Conservation (phyloP, 2,797 vertebrate species). For the Pseudocheirus occidentalis region DNA sequence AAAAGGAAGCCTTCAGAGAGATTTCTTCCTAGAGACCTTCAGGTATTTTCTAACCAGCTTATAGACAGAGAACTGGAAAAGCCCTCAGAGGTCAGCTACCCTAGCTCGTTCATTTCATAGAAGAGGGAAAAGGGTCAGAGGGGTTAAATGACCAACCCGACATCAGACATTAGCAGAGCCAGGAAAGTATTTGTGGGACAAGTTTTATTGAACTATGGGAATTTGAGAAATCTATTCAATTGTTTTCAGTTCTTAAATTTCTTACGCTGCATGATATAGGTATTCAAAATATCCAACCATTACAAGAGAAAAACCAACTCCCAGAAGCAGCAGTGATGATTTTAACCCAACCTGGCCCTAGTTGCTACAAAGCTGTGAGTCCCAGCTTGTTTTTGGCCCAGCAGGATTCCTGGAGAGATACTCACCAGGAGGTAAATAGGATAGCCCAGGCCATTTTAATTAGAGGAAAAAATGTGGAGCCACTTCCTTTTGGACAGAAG, state of each 20-base stretch:
- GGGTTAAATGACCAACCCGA: not conserved
- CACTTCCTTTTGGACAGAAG: not conserved
- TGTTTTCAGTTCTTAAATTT: not conserved
- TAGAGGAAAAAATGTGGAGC: not conserved
- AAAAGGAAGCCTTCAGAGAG: conserved; percentile 19
- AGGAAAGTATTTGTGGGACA: not conserved
- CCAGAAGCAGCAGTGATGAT: not conserved
- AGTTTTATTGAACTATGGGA: not conserved
- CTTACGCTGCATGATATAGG: not conserved
- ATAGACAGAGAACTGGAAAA: not conserved
- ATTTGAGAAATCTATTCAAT: not conserved
- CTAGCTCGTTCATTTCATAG: not conserved
- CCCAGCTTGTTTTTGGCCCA: not conserved
- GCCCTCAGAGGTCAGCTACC: not conserved
- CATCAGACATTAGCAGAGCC: not conserved
- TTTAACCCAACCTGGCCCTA: not conserved
- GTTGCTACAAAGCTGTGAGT: not conserved
- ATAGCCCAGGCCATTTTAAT: not conserved
- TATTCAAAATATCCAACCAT: not conserved
- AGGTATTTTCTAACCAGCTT: not conserved
- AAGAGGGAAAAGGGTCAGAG: not conserved
- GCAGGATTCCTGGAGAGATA: not conserved
- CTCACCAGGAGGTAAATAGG: not conserved
- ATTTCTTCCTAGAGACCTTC: not conserved
- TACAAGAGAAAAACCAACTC: not conserved